Base-by-base conservation (phyloP, 2,797 vertebrate species). In the Pipistrellus kuhlii region DNA sequence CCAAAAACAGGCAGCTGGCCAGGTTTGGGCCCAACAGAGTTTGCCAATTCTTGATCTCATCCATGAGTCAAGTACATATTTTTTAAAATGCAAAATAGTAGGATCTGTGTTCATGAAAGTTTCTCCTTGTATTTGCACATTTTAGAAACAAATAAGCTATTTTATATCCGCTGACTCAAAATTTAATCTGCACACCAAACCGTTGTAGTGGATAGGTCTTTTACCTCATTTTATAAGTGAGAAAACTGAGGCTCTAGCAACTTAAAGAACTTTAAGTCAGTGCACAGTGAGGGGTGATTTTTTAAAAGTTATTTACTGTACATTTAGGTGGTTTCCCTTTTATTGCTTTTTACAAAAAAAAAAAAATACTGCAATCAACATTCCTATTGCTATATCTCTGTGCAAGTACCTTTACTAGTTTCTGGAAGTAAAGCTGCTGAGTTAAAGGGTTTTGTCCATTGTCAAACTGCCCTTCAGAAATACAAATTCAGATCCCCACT, bases 121-220 rank as follows among this genome's bases (percentile, higher is more conserved):
- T 57, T 5, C 62, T 25, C 20, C n/a, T 76, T 48, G 8, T 15
- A 66, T 71, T 46, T 82, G 53, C 18, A 8, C 20, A 72, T 66
- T 57, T 84, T 72, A 75, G n/a, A 88, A 88, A 46, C 41, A 75
- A 83, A 35, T 15, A 83, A 86, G 59, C 46, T 92, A 80, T 44
- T 68, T 71, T 41, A 84, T 41, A 2, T 48, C 46, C 1, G 13
- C 0, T 25, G 69, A 59, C 44, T 94, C 57, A 59, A 76, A 91
- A 88, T 77, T 53, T 55, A 81, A 82, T 68, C 44, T 27, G 93
- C 51, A 35, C 12, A 46, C 41, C n/a, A 77, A 68, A 21, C 3
- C 32, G 87, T 44, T 76, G 8, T 55, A 80, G 18, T 38, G 18
- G 20, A 25, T 27, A 44, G 23, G 12, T 81, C 32, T 82, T 73